A percentile compares a stretch with the other conserved stretches of the same genome.
Evolutionary conservation across 2,113 vertebrate genomes (phyloP).

Genomic region (Taxidea taxus): DNA sequence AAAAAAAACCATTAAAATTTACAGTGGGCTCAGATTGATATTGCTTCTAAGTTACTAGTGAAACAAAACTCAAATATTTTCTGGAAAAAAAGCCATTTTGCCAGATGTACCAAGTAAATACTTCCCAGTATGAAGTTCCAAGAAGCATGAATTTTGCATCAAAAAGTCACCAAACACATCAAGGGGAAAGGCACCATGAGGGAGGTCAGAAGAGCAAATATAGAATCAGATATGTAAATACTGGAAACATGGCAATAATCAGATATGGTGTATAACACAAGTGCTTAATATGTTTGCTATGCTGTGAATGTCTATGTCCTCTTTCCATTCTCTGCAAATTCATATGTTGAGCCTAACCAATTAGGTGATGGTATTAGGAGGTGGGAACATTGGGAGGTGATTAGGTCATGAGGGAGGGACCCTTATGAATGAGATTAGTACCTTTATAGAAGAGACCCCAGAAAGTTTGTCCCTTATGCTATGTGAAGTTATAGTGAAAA

Average conservation of each 20-base stretch:
- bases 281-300: background rate
- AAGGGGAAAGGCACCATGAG: background rate
- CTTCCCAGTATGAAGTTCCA: background rate
- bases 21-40: background rate
- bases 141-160: background rate
- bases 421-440: background rate
- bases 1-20: background rate
- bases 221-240: background rate
- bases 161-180: background rate
- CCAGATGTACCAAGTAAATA: background rate
- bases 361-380: background rate
- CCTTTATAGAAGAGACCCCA: background rate
- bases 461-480: background rate
- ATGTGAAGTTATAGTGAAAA: background rate
- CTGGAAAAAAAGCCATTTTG: background rate
- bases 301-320: background rate
- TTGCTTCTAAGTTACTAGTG: background rate
- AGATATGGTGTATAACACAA: background rate
- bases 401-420: background rate
- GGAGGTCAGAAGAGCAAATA: background rate
- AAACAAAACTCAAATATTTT: background rate
- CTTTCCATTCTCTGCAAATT: background rate
- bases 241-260: background rate
- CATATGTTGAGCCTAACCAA: background rate
- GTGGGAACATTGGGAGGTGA: background rate